A percentile compares a stretch with the other conserved stretches of the same genome.
These are phyloP conservation scores for Hemicordylus capensis DNA, from an alignment of 2,113 vertebrate genomes.

Conservation along the genomic window DNA sequence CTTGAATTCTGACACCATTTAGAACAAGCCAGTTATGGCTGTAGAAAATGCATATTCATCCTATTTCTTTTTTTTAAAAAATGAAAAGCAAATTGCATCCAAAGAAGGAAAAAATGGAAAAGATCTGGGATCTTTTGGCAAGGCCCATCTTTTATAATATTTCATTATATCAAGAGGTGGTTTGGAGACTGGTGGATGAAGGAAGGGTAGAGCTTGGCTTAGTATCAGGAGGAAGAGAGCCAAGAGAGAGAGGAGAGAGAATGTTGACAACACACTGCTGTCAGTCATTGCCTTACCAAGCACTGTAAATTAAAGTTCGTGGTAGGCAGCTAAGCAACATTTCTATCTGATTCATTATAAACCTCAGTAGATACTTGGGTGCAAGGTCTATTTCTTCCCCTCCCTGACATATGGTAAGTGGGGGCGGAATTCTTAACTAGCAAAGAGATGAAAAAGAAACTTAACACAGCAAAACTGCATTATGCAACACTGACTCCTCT, in stretches of 20 bases:
- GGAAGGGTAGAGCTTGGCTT: slow-evolving; percentile 42
- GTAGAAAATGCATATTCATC: slow-evolving; percentile 70
- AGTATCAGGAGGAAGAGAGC: slow-evolving; percentile 54
- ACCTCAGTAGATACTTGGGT: slow-evolving; percentile 59
- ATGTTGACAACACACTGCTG: slow-evolving; percentile 73
- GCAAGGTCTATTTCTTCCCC: slow-evolving; percentile 18
- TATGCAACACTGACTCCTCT: too few relatives aligned
- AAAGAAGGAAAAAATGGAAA: slow-evolving; percentile 19
- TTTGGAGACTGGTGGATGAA: slow-evolving; percentile 24
- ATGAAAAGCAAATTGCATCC: slow-evolving; percentile 39
- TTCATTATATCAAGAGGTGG: slow-evolving; percentile 19
- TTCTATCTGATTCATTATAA: slow-evolving; percentile 67
- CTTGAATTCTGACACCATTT: slow-evolving; percentile 73
- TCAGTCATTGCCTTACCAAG: slow-evolving; percentile 66
- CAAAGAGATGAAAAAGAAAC: background rate
- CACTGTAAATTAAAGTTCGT: slow-evolving; percentile 61
- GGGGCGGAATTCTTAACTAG: background rate
- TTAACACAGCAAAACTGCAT: background rate
- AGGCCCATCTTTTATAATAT: slow-evolving; percentile 31
- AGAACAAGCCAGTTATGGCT: slow-evolving; percentile 63
- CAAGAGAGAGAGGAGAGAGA: slow-evolving; percentile 42
- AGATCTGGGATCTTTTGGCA: slow-evolving; percentile 40
- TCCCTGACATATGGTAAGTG: too few relatives aligned
- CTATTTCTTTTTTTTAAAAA: slow-evolving; percentile 57
- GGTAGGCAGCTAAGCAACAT: slow-evolving; percentile 45